Conservation (phyloP, 1,140 invertebrate species). For the Chymomyza costata region DNA sequence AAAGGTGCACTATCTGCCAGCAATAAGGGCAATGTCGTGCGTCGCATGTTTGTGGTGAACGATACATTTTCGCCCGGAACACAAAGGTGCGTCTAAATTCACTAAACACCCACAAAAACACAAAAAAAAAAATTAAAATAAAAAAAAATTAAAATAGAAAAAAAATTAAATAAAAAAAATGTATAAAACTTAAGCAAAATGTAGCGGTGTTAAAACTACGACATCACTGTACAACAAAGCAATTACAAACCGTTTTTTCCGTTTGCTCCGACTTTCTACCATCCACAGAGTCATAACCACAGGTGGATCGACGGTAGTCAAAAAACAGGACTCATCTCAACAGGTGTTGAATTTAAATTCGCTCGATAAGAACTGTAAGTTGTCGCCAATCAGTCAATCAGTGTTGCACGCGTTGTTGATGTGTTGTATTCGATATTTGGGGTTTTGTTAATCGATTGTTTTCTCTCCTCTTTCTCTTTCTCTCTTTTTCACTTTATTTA, state of each 20-base stretch:
- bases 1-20: slow-evolving; percentile 58
- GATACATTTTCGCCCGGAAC: slow-evolving; percentile 69
- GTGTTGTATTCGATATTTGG: slow-evolving; percentile 43
- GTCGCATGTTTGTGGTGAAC: slow-evolving; percentile 75
- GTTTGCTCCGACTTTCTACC: slow-evolving; percentile 28
- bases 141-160: slow-evolving; percentile 20
- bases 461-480: slow-evolving; percentile 35
- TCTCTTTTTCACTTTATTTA: slow-evolving; percentile 10
- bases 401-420: slow-evolving; percentile 66
- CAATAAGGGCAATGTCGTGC: slow-evolving; percentile 73
- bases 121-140: slow-evolving; percentile 9
- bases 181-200: too few species aligned
- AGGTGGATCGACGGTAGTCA: slow-evolving; percentile 63
- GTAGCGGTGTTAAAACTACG: too few species aligned
- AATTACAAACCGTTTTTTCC: slow-evolving; percentile 23
- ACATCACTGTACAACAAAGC: not conserved
- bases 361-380: slow-evolving; percentile 75
- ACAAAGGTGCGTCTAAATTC: slow-evolving; percentile 61
- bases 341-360: slow-evolving; percentile 71
- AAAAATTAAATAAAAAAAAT: not conserved
- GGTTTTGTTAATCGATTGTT: slow-evolving; percentile 63
- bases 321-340: slow-evolving; percentile 69
- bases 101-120: not conserved
- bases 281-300: slow-evolving; percentile 67
- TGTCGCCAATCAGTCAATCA: slow-evolving; percentile 33